Evolutionary conservation across 2,888 invertebrate species (phyloP), one percentile per base, ranked within the genome.

Genomic region (Nemurella pictetii): DNA sequence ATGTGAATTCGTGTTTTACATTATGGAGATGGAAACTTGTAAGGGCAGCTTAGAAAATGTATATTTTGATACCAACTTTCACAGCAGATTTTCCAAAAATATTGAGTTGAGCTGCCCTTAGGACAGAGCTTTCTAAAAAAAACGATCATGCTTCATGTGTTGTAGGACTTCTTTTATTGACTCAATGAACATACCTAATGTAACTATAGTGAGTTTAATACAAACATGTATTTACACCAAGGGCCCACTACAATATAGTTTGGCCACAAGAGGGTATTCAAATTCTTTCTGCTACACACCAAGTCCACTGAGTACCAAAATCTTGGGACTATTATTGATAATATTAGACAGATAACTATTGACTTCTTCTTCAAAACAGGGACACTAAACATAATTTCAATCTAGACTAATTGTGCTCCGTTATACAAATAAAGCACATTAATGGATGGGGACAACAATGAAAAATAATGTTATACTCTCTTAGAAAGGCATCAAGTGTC

Each of bases 401-500:
- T 7, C 55, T 55, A 55, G 55, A 55, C 55, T 55, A 35, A 35
- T 55, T 55, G 55, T 55, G 55, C 55, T 55, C 1, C 20, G 20
- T 55, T 55, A 20, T 55, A 55, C 55, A 55, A 55, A 55, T 55
- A 55, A 55, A 55, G 55, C 55, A 55, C 55, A 55, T 55, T 20
- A 12, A 55, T 55, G 55, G 55, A 55, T 55, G 1, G 20, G 55
- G 55, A 55, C 55, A 55, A 12, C 55, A 55, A 20, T 55, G 55
- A 55, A 55, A 55, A 55, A 55, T 55, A 55, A 55, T 55, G 20
- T 55, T 55, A 55, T 20, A 55, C 55, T 55, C 20, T 78, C 30
- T n/a, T 30, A 30, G 7, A 78, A 78, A 78, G 78, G 78, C 78
- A 78, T 29, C 78, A 78, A 30, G 78, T 78, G 78, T 78, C n/a